Base-by-base conservation (phyloP, 2,113 vertebrate species). In the Phoxinus phoxinus region DNA sequence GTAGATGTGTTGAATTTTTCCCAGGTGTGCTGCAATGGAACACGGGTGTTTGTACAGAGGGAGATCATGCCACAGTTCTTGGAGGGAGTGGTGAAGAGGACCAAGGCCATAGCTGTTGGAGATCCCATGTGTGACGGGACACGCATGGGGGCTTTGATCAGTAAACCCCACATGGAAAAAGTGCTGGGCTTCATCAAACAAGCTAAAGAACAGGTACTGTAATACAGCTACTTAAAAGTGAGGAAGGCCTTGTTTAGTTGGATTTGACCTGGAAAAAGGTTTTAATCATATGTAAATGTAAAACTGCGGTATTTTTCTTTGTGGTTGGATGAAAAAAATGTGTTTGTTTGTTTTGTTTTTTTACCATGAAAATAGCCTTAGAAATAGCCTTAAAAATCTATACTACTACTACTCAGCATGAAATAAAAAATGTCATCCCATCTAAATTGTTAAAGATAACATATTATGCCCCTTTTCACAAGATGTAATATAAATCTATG, bases 21-120 rank as follows among this genome's bases (percentile, higher is more conserved):
- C 9, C 25, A 99, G 98, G 98, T 99, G 12, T 99, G 98, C 91
- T 97, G 97, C 89, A 99, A 99, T 0, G 98, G 97, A 23, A 99
- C 98, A 0, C 93, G 98, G 5, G 97, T 99, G 11, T 99, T 95
- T 84, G 98, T 99, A 51, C 97, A 99, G 84, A 95, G 91, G 73
- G 95, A 96, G 30, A 96, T 98, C 76, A 69, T 98, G 92, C 93
- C 96, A 6, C 87, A 89, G 82, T 99, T 99, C 91, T 94, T 96
- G 46, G 94, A 97, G 51, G 94, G 95, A 78, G 97, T 99, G 79
- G 96, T 98, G 82, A 96, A 96, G 81, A 95, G 92, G 91, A 97
- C 97, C 5, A 95, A 97, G 89, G 94, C 92, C 83, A 99, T 99
- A 81, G 86, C 93, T 84, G 74, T 99, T 72, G 98, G 98, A 17